Conservation (phyloP, 2,797 vertebrate genomes). For the Anomalospiza imberbis region DNA sequence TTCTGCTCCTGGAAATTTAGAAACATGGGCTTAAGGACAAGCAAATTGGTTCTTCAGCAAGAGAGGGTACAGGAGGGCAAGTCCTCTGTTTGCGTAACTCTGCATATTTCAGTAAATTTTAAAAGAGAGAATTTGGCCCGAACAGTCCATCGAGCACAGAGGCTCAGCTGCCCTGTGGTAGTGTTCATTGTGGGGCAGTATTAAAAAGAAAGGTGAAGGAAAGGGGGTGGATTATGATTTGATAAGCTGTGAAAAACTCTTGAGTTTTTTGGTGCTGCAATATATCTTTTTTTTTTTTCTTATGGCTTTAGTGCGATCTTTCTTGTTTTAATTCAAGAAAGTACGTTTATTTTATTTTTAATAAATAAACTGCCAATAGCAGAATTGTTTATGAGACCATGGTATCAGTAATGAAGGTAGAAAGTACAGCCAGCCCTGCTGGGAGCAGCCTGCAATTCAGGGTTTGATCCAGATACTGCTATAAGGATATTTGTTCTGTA, state of each 20-base stretch:
- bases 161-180: background rate
- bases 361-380: background rate
- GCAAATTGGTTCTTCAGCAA: background rate
- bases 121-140: background rate
- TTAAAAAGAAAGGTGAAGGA: background rate
- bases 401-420: background rate
- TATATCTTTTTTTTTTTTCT: background rate
- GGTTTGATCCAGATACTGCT: background rate
- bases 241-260: background rate
- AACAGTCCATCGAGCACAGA: background rate
- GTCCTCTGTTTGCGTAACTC: background rate
- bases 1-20: conserved; percentile 47
- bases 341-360: background rate
- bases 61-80: background rate
- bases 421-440: background rate
- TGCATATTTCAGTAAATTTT: background rate
- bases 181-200: background rate
- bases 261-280: background rate
- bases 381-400: background rate
- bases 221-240: background rate
- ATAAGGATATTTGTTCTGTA: background rate
- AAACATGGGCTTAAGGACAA: background rate
- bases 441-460: background rate
- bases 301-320: background rate
- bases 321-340: background rate